Evolutionary conservation across 2,797 vertebrate genomes (phyloP).

Genomic region (Acrossocheilus fasciatus): DNA sequence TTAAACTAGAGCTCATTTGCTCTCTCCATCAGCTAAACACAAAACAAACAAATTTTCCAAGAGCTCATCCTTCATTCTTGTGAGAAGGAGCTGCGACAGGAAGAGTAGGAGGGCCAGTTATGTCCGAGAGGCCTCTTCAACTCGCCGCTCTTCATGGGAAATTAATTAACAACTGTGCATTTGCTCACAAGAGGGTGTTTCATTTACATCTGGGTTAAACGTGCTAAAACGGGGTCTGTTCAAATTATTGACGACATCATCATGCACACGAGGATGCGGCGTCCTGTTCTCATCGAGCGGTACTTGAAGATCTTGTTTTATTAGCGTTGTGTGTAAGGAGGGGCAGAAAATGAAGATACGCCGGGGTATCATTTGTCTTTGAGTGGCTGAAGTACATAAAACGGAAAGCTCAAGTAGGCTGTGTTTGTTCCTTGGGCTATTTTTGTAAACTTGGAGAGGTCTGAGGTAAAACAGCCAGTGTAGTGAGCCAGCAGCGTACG

Average conservation of each 20-base stretch:
- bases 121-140: constrained; percentile 51
- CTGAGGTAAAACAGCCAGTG: background rate
- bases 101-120: constrained; percentile 33
- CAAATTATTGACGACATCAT: constrained; percentile 37
- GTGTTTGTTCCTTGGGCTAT: constrained; percentile 3
- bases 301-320: constrained; percentile 40
- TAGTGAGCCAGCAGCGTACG: background rate
- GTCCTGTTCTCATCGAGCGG: constrained; percentile 1
- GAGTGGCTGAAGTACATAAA: constrained; percentile 8
- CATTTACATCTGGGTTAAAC: constrained; percentile 51
- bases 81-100: background rate
- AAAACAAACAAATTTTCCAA: constrained; percentile 11
- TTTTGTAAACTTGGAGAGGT: background rate
- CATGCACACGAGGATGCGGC: constrained; percentile 34
- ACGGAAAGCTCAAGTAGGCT: background rate
- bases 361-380: constrained; percentile 7
- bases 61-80: background rate
- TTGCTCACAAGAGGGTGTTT: constrained; percentile 25
- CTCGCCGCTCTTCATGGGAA: constrained; percentile 35
- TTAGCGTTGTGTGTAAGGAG: background rate
- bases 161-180: constrained; percentile 53
- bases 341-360: background rate
- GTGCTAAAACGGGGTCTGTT: constrained; percentile 44
- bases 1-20: background rate
- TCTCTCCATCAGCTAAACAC: background rate